Percentiles rank a stretch among this genome's conserved stretches.
Conservation (phyloP, 2,113 vertebrate species). For the Casuarius casuarius region DNA sequence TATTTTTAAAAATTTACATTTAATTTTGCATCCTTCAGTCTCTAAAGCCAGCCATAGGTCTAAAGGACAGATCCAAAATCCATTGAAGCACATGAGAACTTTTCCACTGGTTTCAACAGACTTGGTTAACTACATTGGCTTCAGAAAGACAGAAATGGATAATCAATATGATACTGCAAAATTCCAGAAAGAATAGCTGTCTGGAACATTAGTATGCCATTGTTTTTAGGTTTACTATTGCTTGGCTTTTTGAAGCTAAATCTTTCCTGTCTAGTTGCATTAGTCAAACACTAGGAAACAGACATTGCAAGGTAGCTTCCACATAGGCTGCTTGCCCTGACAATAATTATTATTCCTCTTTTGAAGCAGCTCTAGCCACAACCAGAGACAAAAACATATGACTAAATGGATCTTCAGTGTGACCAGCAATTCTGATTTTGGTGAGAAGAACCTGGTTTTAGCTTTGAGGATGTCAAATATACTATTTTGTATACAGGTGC, state of each 20-base stretch:
- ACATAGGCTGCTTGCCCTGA: neutral
- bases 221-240: neutral
- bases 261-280: neutral
- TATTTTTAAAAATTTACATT: neutral
- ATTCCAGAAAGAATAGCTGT: neutral
- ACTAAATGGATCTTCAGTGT: neutral
- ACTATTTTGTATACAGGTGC: neutral
- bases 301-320: neutral
- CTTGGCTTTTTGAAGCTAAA: neutral
- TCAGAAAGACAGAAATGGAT: neutral
- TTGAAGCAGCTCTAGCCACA: neutral
- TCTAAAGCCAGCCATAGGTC: neutral
- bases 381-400: neutral
- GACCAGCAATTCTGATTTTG: neutral
- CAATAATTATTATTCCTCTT: neutral
- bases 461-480: neutral
- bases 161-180: neutral
- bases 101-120: neutral
- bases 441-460: neutral
- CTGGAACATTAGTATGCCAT: neutral
- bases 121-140: neutral
- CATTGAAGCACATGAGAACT: rapidly evolving
- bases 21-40: neutral
- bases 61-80: neutral
- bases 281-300: neutral